Evolutionary conservation across 2,113 vertebrate genomes (phyloP).

Genomic region (Pelobates fuscus): DNA sequence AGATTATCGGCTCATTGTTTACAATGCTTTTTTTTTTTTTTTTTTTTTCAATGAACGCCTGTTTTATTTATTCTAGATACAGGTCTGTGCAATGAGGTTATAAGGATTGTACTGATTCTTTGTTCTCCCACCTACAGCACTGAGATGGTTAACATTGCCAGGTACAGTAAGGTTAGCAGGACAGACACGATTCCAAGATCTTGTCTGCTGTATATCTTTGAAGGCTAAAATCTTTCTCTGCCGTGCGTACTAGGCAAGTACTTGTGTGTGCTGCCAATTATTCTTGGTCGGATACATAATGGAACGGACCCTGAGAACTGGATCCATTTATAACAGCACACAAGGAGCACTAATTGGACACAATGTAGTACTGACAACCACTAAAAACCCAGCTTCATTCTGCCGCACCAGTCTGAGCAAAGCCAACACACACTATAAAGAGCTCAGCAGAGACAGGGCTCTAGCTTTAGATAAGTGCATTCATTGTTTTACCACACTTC

Average conservation of each 20-base stretch:
- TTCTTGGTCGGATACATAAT: conserved; percentile 54
- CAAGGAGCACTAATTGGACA: conserved; percentile 58
- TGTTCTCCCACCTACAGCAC: no score
- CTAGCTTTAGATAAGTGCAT: conserved; percentile 63
- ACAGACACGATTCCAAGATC: not conserved
- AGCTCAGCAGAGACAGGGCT: conserved; percentile 56
- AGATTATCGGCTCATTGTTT: no score
- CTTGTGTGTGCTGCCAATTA: conserved; percentile 50
- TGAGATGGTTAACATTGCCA: no score
- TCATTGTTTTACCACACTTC: conserved; percentile 59
- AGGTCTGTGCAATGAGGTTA: no score
- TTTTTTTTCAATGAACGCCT: no score
- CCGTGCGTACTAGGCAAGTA: conserved; percentile 22
- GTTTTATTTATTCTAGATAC: no score
- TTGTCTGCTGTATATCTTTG: conserved; percentile 13
- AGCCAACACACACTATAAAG: conserved; percentile 56
- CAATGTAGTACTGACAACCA: conserved; percentile 52
- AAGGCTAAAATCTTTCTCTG: conserved; percentile 15
- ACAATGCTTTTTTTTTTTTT: no score
- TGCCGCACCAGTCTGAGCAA: conserved; percentile 53
- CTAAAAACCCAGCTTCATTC: conserved; percentile 54
- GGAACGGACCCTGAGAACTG: conserved; percentile 57
- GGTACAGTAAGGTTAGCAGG: no score
- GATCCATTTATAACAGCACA: conserved; percentile 61
- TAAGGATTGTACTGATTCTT: no score